Conservation (phyloP, 2,113 vertebrate genomes). For the Hystrix cristata region DNA sequence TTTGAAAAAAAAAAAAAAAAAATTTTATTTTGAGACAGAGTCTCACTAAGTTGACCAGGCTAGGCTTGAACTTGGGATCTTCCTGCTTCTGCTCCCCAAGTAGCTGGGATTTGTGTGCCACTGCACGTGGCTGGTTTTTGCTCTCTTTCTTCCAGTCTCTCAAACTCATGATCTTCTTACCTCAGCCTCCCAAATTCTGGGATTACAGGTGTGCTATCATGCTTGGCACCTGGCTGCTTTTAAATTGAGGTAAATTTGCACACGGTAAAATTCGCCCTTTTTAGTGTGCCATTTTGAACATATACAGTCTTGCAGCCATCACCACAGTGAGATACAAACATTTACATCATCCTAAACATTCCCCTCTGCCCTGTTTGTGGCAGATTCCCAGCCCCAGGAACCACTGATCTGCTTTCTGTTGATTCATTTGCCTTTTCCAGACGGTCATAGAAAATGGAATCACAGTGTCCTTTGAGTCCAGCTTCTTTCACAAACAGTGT, state of each 20-base stretch:
- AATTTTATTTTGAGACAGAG: background rate
- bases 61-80: background rate
- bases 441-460: slow-evolving; percentile 39
- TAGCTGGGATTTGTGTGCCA: background rate
- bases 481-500: slow-evolving; percentile 34
- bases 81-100: background rate
- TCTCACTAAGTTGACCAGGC: background rate
- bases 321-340: background rate
- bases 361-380: background rate
- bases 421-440: slow-evolving; percentile 30
- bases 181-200: background rate
- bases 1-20: background rate
- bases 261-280: slow-evolving; percentile 20
- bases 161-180: background rate
- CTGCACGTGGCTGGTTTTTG: background rate
- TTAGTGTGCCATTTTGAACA: background rate
- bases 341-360: background rate
- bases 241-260: background rate
- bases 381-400: background rate
- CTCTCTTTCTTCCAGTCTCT: background rate
- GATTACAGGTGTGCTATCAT: background rate
- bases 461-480: background rate
- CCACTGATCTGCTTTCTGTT: background rate
- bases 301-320: background rate
- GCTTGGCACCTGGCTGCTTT: background rate